phyloP scores from a whole-genome alignment of 2,113 vertebrate genomes.

The Mirza zaza region DNA sequence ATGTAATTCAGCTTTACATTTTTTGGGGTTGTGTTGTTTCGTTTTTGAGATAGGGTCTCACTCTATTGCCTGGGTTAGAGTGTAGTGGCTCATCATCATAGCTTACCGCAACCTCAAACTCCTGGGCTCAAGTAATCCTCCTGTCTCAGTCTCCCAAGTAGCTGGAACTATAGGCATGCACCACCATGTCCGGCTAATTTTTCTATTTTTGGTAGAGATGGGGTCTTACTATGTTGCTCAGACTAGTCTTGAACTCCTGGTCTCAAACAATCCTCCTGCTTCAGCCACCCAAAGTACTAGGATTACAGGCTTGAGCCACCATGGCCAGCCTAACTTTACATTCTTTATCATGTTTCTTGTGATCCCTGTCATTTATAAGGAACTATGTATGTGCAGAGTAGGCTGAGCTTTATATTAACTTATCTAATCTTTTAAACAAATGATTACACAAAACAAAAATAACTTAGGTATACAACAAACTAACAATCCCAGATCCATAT shows the following conservation, averaged over 20 bases:
- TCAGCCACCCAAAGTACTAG: neutral
- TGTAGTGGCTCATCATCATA: neutral
- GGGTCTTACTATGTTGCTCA: neutral
- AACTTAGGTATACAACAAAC: slow-evolving; percentile 28
- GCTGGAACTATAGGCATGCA: neutral
- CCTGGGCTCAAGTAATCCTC: neutral
- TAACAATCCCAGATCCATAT: slow-evolving; percentile 6
- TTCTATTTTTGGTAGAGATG: neutral
- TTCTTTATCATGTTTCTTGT: neutral
- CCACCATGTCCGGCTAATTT: neutral
- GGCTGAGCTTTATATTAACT: neutral
- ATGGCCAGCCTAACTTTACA: neutral
- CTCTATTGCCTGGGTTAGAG: too few species aligned
- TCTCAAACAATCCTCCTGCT: neutral
- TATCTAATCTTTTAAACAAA: slow-evolving; percentile 52
- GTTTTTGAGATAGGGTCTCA: neutral
- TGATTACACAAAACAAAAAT: slow-evolving; percentile 39
- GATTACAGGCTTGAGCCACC: neutral
- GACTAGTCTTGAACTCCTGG: neutral
- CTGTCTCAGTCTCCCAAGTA: neutral
- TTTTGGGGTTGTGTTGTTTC: neutral
- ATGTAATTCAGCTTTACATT: neutral
- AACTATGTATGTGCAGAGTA: neutral
- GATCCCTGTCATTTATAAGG: neutral
- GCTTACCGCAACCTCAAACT: neutral